phyloP scores from a whole-genome alignment of 2,888 invertebrate species.

The Sabatieria punctata region DNA sequence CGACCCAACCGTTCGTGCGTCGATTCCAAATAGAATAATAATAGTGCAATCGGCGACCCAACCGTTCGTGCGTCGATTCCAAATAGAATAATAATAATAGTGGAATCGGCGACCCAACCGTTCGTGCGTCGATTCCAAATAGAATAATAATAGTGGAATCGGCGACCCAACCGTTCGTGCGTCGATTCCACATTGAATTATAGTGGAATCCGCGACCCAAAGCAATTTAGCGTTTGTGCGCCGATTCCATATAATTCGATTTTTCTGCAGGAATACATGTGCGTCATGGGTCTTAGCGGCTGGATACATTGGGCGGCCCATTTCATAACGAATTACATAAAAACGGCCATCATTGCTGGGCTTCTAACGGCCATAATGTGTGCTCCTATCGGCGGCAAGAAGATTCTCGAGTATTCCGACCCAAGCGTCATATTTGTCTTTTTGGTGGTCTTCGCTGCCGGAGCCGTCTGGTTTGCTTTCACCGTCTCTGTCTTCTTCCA shows the following conservation, averaged over 20 bases:
- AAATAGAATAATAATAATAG: too few relatives aligned
- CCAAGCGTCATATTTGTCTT: slow-evolving; percentile 19
- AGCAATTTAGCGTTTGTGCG: too few relatives aligned
- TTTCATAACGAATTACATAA: slow-evolving; percentile 43
- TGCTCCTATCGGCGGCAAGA: background rate
- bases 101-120: too few relatives aligned
- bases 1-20: too few relatives aligned
- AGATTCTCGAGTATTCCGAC: slow-evolving; percentile 13
- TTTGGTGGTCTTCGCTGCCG: slow-evolving; percentile 19
- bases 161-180: too few relatives aligned
- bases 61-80: too few relatives aligned
- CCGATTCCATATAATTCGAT: background rate
- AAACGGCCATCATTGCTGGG: slow-evolving; percentile 17
- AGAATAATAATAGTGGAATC: too few relatives aligned
- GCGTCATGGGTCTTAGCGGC: slow-evolving; percentile 68
- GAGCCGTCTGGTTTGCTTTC: slow-evolving; percentile 20
- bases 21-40: too few relatives aligned
- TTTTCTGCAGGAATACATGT: slow-evolving; percentile 59
- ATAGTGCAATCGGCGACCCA: too few relatives aligned
- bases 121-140: too few relatives aligned
- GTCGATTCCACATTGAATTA: too few relatives aligned
- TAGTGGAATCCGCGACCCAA: too few relatives aligned
- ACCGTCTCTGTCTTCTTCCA: slow-evolving; percentile 22
- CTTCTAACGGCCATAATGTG: background rate
- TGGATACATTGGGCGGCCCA: slow-evolving; percentile 73